Conservation (phyloP, 2,888 invertebrate species). For the Neuroscelio doddi region DNA sequence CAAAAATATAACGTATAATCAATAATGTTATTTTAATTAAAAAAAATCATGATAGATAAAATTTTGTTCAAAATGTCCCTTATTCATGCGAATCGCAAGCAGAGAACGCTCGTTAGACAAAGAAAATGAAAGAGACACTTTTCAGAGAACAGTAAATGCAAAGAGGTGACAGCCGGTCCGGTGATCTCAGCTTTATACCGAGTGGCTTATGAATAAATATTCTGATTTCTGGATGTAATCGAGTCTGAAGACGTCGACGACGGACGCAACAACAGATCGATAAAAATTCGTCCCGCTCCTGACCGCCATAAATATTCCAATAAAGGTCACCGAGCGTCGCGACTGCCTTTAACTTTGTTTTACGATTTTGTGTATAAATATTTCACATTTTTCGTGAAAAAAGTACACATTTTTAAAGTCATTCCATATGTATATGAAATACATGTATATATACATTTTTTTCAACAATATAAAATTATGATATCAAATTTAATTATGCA, state of each 20-base stretch:
- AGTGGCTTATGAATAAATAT: conserved; percentile 65
- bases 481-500: no score
- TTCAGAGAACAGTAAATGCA: conserved; percentile 19
- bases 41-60: no score
- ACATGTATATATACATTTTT: no score
- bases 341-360: conserved; percentile 14
- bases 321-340: conserved; percentile 55
- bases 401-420: no score
- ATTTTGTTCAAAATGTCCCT: no score
- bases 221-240: conserved; percentile 58
- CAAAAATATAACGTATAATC: no score
- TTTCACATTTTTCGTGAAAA: not conserved
- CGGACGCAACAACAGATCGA: conserved; percentile 63
- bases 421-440: no score
- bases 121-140: conserved; percentile 8
- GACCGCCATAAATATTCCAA: conserved; percentile 65
- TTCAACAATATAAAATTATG: no score
- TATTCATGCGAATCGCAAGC: conserved; percentile 18
- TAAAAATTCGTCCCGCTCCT: conserved; percentile 62
- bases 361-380: not conserved
- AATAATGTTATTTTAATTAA: no score
- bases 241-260: conserved; percentile 50
- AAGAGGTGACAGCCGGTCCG: conserved; percentile 59
- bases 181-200: conserved; percentile 60
- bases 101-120: conserved; percentile 17